A percentile compares a stretch with the other conserved stretches of the same genome.
Conservation (phyloP, 2,113 vertebrate genomes). For the Mus spicilegus region DNA sequence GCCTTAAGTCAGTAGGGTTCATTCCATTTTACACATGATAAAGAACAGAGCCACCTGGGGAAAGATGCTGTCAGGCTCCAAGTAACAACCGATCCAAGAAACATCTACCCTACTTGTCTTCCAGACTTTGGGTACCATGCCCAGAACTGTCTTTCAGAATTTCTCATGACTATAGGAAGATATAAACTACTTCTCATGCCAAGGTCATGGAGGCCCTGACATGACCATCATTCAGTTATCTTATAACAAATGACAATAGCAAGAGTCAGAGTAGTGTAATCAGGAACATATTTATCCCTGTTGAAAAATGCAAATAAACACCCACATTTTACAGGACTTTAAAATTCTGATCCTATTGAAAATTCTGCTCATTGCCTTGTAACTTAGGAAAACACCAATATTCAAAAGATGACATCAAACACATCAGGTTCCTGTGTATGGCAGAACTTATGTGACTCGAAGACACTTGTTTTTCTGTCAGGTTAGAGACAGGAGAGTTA, state of each 20-base stretch:
- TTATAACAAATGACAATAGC: neutral
- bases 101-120: neutral
- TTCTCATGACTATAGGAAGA: neutral
- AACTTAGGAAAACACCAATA: neutral
- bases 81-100: neutral
- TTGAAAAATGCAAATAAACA: neutral
- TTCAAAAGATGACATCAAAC: neutral
- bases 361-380: neutral
- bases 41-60: neutral
- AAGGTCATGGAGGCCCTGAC: neutral
- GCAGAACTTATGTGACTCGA: accelerated
- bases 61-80: neutral
- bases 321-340: neutral
- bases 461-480: neutral
- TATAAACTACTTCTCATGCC: neutral
- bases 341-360: neutral
- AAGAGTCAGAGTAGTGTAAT: neutral
- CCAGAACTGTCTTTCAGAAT: neutral
- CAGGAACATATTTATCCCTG: neutral
- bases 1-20: neutral
- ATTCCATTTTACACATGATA: neutral
- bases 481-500: neutral
- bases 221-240: accelerated
- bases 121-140: neutral
- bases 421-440: neutral